Base-by-base conservation (phyloP, 2,113 vertebrate genomes). In the Rhodinocichla rosea region DNA sequence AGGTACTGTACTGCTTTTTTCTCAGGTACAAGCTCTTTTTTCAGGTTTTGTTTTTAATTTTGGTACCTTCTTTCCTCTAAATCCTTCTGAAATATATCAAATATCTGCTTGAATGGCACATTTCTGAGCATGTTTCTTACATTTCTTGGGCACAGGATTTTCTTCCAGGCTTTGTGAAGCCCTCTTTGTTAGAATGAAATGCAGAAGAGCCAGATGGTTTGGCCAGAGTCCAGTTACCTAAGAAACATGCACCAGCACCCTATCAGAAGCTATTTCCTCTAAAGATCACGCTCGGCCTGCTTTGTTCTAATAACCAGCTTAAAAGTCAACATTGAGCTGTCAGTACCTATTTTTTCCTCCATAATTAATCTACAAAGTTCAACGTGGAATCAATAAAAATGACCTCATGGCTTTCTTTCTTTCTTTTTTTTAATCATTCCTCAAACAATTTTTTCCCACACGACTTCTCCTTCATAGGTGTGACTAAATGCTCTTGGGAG, bases 181-280 rank as follows among this genome's bases (percentile, higher is more conserved):
- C 73, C 59, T 85, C 95, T 95, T 97, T 92, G 92, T 96, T 95
- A 96, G 92, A 94, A 94, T 81, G 77, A 96, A 95, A 92, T 85
- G 74, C 77, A 96, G 96, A 96, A 92, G 90, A 95, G 88, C 93
- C 92, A 95, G 93, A 94, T 97, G 95, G 95, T 96, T 97, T 94
- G 90, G 92, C 92, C 7, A 6, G 87, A 89, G 89, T 90, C 87
- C 90, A 94, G 75, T 94, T 96, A 95, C 92, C 91, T 95, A 89
- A 97, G 95, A 93, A 97, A 92, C 62, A 1, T 50, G 53, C 76
- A 74, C 74, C 78, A 76, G 62, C 74, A 90, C 87, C 85, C 69
- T 93, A 88, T 94, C 91, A 95, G 83, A 94, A 94, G 42, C 44
- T 92, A 55, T 96, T 97, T 97, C 90, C 92, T 97, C 85, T 83